phyloP scores from a whole-genome alignment of 2,113 vertebrate genomes.

The Theristicus caerulescens region DNA sequence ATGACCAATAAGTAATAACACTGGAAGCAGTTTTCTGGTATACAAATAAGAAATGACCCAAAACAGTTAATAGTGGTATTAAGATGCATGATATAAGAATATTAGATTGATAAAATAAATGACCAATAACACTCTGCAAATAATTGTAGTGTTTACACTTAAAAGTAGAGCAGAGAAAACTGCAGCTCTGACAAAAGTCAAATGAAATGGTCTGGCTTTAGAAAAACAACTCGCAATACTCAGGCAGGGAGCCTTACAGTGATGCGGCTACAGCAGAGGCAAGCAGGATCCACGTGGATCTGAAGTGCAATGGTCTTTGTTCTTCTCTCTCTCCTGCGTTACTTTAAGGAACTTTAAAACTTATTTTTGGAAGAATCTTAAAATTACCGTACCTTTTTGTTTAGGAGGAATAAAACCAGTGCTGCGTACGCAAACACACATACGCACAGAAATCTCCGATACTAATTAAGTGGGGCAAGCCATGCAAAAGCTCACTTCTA shows the following conservation, averaged over 20 bases:
- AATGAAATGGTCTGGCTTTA: constrained; percentile 32
- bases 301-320: not conserved
- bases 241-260: not conserved
- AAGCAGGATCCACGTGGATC: not conserved
- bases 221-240: constrained; percentile 24
- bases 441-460: not conserved
- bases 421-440: not conserved
- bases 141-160: constrained; percentile 48
- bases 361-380: not conserved
- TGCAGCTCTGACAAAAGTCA: constrained; percentile 11
- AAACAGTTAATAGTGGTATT: constrained; percentile 72
- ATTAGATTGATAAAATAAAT: constrained; percentile 73
- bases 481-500: not conserved
- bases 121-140: constrained; percentile 55
- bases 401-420: not conserved
- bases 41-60: constrained; percentile 74
- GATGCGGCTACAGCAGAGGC: not conserved
- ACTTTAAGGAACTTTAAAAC: not conserved
- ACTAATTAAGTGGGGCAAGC: not conserved
- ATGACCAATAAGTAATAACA: constrained; percentile 90
- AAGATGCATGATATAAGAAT: constrained; percentile 69
- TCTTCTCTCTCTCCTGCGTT: not conserved
- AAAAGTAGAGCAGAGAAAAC: constrained; percentile 39
- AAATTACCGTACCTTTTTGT: not conserved
- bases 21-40: constrained; percentile 74